Percentiles rank a stretch among this genome's conserved stretches.
Evolutionary conservation across 2,113 vertebrate genomes (phyloP).

Genomic region (Labeo catla): DNA sequence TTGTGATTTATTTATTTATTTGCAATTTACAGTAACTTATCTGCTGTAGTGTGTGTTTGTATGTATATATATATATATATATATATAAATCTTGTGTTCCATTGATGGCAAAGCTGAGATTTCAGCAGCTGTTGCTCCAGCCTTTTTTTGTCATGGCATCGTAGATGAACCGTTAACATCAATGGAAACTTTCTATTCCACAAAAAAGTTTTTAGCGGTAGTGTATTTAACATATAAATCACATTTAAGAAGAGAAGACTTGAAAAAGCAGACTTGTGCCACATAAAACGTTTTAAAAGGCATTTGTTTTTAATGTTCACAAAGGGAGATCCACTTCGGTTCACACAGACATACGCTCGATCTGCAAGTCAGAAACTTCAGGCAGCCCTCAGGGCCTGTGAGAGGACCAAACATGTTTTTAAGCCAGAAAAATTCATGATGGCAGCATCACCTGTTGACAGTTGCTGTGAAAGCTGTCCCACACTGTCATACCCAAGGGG

Average conservation of each 20-base stretch:
- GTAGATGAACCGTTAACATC: not conserved
- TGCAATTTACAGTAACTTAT: too few relatives aligned
- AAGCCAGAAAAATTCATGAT: not conserved
- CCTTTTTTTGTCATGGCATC: not conserved
- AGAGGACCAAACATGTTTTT: constrained; percentile 15
- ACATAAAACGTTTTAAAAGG: not conserved
- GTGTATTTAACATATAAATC: not conserved
- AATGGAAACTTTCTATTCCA: too few relatives aligned
- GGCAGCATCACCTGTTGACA: constrained; percentile 20
- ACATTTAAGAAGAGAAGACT: not conserved
- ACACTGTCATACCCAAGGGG: not conserved
- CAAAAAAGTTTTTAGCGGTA: not conserved
- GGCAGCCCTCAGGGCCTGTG: not conserved
- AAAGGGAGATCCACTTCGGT: not conserved
- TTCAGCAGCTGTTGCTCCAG: not conserved
- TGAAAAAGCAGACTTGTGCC: not conserved
- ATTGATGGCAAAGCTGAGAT: too few relatives aligned
- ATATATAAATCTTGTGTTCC: too few relatives aligned
- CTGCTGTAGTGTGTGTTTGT: too few relatives aligned
- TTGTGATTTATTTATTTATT: not conserved
- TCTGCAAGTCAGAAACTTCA: not conserved
- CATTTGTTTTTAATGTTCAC: not conserved
- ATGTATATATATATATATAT: too few relatives aligned
- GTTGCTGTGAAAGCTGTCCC: constrained; percentile 13
- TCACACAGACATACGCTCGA: not conserved